phyloP scores from a whole-genome alignment of 2,797 vertebrate genomes.

The Oryzias dopingdopingensis region DNA sequence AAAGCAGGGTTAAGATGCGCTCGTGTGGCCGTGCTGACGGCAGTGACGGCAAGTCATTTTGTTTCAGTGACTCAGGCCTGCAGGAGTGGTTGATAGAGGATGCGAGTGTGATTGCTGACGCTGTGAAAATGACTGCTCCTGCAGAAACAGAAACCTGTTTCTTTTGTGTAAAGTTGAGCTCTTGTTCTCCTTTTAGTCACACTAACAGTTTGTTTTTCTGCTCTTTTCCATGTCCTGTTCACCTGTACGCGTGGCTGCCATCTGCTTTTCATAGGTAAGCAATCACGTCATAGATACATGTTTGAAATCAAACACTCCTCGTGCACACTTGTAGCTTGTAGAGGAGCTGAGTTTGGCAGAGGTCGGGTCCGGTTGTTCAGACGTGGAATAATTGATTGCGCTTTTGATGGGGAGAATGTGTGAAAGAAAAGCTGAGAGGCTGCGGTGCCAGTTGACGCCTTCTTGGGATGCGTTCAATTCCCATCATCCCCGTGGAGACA shows the following conservation, averaged over 20 bases:
- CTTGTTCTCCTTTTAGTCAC: not conserved
- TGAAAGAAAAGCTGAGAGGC: slow-evolving; percentile 37
- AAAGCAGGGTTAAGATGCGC: not conserved
- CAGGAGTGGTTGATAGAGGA: slow-evolving; percentile 37
- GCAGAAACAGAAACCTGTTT: slow-evolving; percentile 10
- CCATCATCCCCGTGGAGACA: slow-evolving; percentile 28
- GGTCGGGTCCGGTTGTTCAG: slow-evolving; percentile 7
- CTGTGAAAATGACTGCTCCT: slow-evolving; percentile 34
- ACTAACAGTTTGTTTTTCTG: not conserved
- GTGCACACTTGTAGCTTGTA: slow-evolving; percentile 1
- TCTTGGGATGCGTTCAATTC: slow-evolving; percentile 36
- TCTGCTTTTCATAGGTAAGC: slow-evolving; percentile 66
- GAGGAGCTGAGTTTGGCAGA: slow-evolving; percentile 17
- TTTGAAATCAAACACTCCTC: slow-evolving; percentile 16
- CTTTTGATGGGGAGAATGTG: slow-evolving; percentile 25
- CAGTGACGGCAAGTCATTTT: slow-evolving; percentile 3
- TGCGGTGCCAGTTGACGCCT: slow-evolving; percentile 35
- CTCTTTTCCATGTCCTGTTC: slow-evolving; percentile 22
- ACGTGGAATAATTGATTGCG: slow-evolving; percentile 46
- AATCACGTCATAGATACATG: slow-evolving; percentile 3
- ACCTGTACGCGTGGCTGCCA: slow-evolving; percentile 3
- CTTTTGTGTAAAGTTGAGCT: slow-evolving; percentile 6
- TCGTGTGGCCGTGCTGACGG: not conserved
- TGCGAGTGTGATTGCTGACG: slow-evolving; percentile 22
- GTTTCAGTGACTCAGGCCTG: slow-evolving; percentile 31